Base-by-base conservation (phyloP, 2,113 vertebrate genomes). In the Tragulus kanchil region DNA sequence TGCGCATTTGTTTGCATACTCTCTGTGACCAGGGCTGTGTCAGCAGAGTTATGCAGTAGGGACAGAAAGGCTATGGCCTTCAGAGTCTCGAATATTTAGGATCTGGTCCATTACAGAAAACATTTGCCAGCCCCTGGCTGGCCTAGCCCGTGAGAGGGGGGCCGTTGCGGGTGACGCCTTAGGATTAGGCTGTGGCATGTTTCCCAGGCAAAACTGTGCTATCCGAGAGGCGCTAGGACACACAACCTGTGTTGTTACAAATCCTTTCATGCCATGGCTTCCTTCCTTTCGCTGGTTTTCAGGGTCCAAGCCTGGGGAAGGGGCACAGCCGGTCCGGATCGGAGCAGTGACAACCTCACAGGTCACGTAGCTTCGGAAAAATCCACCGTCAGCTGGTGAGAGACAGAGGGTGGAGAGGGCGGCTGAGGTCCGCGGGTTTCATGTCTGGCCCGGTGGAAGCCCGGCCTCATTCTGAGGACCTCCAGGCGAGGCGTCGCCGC, bases 311-410 rank as follows among this genome's bases (percentile, higher is more conserved):
- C 15, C 52, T 28, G 5, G 2, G 56, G 81, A 50, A 28, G 17
- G 26, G 71, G 6, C 5, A 0, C 9, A n/a, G 28, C n/a, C n/a
- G 31, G 10, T 17, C 1, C 42, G 7, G 52, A 2, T 52, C 23
- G 0, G 58, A 64, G 31, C 58, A 26, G 7, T 15, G 45, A 88
- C 21, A 3, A n/a, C 4, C 2, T 48, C 17, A 26, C 28, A 3
- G 0, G 2, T 48, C 50, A n/a, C 0, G 23, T 9, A 25, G 50
- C 81, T 17, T 73, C 28, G 36, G 67, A 50, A 89, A 79, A 92
- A 1, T 25, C 48, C 48, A 15, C 62, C 0, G 2, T 23, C 1
- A 0, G 6, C 64, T 21, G 16, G 15, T 17, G 42, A 45, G 64
- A 56, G 79, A 83, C n/a, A 42, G 52, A 4, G 52, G 4, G 62